phyloP scores from a whole-genome alignment of 2,797 vertebrate genomes.

The Babyrousa celebensis region DNA sequence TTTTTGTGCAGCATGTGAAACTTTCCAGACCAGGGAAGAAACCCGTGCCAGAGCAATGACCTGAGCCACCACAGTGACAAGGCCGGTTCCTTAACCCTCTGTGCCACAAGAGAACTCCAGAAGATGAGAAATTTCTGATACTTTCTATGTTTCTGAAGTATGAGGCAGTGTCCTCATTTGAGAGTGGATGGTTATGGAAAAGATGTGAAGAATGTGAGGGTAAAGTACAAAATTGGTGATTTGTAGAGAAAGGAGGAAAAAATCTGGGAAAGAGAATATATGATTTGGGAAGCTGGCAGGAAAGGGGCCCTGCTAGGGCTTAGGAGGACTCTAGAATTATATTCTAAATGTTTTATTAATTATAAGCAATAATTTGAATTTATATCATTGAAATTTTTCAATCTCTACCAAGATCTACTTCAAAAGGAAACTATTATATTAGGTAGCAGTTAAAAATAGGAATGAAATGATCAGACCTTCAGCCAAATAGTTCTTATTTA shows the following conservation, averaged over 20 bases:
- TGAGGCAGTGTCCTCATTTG: neutral
- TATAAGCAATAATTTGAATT: neutral
- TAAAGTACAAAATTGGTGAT: slow-evolving; percentile 39
- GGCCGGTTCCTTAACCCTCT: too few relatives aligned
- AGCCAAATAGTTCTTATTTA: neutral
- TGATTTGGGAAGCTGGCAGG: neutral
- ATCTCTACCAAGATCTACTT: slow-evolving; percentile 28
- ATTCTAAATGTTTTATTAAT: slow-evolving; percentile 41
- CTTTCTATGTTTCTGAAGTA: neutral
- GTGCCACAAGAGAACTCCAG: neutral
- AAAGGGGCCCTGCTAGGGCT: neutral
- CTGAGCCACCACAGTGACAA: too few relatives aligned
- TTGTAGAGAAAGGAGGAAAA: slow-evolving; percentile 56
- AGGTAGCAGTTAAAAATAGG: slow-evolving; percentile 57
- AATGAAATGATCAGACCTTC: neutral
- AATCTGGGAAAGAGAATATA: neutral
- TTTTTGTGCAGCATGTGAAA: too few relatives aligned
- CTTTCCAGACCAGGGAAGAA: too few relatives aligned
- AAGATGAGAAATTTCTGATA: neutral
- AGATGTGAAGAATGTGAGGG: neutral
- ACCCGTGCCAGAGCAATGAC: too few relatives aligned
- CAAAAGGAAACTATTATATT: slow-evolving; percentile 47
- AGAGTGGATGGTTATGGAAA: neutral
- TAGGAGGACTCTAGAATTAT: neutral
- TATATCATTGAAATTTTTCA: slow-evolving; percentile 44